Conservation (phyloP, 2,888 invertebrate genomes). For the Nemotelus nigrinus region DNA sequence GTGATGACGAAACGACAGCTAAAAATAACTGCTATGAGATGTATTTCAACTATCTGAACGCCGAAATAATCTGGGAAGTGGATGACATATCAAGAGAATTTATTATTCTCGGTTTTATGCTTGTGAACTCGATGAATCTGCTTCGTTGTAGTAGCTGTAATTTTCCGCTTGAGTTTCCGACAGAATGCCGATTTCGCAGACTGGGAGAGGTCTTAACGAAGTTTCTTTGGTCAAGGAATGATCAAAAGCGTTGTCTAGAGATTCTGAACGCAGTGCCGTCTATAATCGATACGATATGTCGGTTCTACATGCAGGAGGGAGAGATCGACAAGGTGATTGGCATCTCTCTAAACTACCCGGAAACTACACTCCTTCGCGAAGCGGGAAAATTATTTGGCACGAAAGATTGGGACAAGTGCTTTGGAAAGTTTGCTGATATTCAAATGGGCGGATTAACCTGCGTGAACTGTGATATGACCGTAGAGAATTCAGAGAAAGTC, state of each 20-base stretch:
- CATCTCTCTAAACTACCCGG: constrained; percentile 62
- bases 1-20: constrained; percentile 59
- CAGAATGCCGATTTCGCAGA: constrained; percentile 61
- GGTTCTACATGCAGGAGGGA: constrained; percentile 62
- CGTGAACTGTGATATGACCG: constrained; percentile 61
- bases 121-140: constrained; percentile 58
- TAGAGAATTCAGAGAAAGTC: constrained; percentile 58
- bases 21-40: constrained; percentile 62
- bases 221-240: constrained; percentile 64
- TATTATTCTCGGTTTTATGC: constrained; percentile 61
- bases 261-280: constrained; percentile 62
- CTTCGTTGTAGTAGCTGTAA: constrained; percentile 61
- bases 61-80: constrained; percentile 64
- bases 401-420: constrained; percentile 61
- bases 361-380: constrained; percentile 60
- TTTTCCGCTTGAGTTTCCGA: constrained; percentile 62
- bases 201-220: constrained; percentile 62
- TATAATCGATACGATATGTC: constrained; percentile 61
- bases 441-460: constrained; percentile 61
- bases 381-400: constrained; percentile 58
- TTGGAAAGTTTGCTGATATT: constrained; percentile 62
- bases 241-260: constrained; percentile 62
- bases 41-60: constrained; percentile 64
- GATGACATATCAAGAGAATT: constrained; percentile 63
- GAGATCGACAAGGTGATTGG: constrained; percentile 62